Percentiles rank a stretch among this genome's conserved stretches.
phyloP scores from a whole-genome alignment of 2,113 vertebrate genomes.

The Rhinogobius similis region DNA sequence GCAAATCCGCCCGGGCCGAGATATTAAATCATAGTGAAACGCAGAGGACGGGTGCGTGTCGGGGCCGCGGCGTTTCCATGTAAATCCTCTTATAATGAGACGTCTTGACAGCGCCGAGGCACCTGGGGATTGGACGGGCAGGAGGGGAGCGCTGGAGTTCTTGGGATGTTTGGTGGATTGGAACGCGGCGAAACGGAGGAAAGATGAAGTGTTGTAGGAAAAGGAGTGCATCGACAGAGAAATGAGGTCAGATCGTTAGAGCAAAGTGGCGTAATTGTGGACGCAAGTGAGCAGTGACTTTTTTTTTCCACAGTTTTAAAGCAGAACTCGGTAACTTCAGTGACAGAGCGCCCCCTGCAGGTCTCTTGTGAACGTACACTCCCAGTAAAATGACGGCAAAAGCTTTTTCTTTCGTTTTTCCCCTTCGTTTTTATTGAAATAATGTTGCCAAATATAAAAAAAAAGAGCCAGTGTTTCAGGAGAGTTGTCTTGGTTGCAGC shows the following conservation, averaged over 20 bases:
- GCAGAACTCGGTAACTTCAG: no score
- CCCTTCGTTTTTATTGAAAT: no score
- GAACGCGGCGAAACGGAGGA: background rate
- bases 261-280: background rate
- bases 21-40: slow-evolving; percentile 67
- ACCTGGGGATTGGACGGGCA: slow-evolving; percentile 36
- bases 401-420: no score
- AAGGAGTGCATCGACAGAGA: background rate
- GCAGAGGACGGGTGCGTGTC: slow-evolving; percentile 46
- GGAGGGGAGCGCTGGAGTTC: background rate
- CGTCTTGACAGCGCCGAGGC: slow-evolving; percentile 45
- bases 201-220: background rate
- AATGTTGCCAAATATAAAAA: no score
- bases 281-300: no score
- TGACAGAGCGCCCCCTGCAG: no score
- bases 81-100: slow-evolving; percentile 72
- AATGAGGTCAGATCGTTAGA: background rate
- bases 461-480: no score
- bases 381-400: no score
- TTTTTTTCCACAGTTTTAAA: no score
- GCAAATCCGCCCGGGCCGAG: slow-evolving; percentile 53
- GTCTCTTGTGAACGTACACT: no score
- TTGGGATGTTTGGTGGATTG: slow-evolving; percentile 7
- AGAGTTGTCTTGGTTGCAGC: no score
- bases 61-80: slow-evolving; percentile 37